These are phyloP conservation scores for Lepilemur septentrionalis DNA, from an alignment of 2,797 vertebrate species.

Conservation along the genomic window DNA sequence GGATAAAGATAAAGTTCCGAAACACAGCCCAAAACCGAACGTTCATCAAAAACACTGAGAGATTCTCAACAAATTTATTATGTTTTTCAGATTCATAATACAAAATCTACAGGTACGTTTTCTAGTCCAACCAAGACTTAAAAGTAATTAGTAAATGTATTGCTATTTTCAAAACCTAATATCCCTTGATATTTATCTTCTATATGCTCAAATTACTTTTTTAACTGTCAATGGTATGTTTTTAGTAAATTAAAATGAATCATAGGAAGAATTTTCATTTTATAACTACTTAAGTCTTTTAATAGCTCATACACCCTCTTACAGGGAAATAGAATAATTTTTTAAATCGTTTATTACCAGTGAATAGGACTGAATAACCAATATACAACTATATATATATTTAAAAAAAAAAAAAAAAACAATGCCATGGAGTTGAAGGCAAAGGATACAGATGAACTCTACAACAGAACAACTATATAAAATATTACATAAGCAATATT, in stretches of 20 bases:
- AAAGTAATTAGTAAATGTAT: background rate
- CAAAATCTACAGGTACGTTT: background rate
- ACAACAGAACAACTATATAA: background rate
- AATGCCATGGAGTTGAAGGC: background rate
- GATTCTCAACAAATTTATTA: background rate
- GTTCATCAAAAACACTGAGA: background rate
- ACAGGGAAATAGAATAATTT: background rate
- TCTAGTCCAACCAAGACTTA: background rate
- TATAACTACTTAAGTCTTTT: background rate
- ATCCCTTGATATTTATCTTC: background rate
- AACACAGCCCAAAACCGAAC: too few relatives aligned
- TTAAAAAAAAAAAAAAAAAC: background rate
- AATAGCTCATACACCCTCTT: background rate
- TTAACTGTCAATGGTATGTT: background rate
- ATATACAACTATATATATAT: background rate
- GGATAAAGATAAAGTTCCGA: too few relatives aligned
- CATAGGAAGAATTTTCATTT: background rate
- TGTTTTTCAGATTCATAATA: background rate
- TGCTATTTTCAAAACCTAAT: background rate
- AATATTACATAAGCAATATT: background rate
- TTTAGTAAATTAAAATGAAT: background rate
- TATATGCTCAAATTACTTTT: background rate
- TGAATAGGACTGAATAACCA: background rate
- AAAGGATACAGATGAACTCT: background rate
- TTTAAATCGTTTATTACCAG: background rate